Evolutionary conservation across 2,113 vertebrate species (phyloP).

Genomic region (Bothrops jararaca): DNA sequence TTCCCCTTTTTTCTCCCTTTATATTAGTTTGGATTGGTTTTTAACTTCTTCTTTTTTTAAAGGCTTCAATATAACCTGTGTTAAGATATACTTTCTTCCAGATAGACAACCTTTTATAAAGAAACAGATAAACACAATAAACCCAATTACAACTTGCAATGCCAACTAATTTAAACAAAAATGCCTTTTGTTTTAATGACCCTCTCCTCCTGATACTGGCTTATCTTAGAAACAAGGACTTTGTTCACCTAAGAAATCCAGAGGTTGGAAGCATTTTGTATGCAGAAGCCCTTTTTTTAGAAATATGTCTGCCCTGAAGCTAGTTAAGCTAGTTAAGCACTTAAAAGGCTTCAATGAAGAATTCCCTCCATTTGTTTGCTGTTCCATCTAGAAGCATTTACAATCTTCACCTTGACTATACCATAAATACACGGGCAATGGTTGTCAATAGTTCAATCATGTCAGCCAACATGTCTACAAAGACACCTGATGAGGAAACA

Average conservation of each 20-base stretch:
- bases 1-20: too few species aligned
- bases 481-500: not conserved
- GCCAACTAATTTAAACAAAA: not conserved
- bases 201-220: not conserved
- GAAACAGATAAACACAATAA: not conserved
- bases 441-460: slow-evolving; percentile 13
- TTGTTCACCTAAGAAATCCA: slow-evolving; percentile 12
- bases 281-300: slow-evolving; percentile 5
- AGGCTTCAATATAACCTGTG: too few species aligned
- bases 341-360: slow-evolving; percentile 5
- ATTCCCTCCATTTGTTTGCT: not conserved
- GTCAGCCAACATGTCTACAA: not conserved
- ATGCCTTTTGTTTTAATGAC: not conserved
- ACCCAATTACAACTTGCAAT: not conserved
- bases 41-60: too few species aligned
- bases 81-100: too few species aligned
- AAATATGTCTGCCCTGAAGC: not conserved
- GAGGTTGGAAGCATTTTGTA: slow-evolving; percentile 8
- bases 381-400: slow-evolving; percentile 41
- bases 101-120: not conserved
- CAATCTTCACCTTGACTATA: not conserved
- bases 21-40: too few species aligned
- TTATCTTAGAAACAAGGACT: slow-evolving; percentile 19
- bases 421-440: slow-evolving; percentile 27
- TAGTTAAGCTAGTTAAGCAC: slow-evolving; percentile 16